Conservation (phyloP, 2,888 invertebrate genomes). For the Leptopilina drosophilae region DNA sequence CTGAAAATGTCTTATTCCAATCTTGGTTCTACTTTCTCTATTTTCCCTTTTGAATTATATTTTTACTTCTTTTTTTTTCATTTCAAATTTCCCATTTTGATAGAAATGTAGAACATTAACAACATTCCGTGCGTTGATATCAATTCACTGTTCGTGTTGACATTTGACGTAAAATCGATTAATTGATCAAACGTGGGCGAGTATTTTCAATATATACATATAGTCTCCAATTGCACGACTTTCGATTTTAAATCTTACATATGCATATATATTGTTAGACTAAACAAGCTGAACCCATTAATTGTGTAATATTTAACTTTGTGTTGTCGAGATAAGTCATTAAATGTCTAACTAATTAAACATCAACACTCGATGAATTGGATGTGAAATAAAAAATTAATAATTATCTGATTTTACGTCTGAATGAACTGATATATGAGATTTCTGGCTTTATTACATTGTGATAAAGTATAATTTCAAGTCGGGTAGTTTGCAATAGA, state of each 20-base stretch:
- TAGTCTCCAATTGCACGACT: background rate
- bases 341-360: slow-evolving; percentile 20
- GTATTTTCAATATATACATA: background rate
- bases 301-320: background rate
- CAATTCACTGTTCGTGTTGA: slow-evolving; percentile 6
- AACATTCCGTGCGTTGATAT: slow-evolving; percentile 5
- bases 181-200: slow-evolving; percentile 32
- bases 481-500: background rate
- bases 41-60: slow-evolving; percentile 9
- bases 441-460: background rate
- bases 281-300: slow-evolving; percentile 4
- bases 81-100: background rate
- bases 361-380: slow-evolving; percentile 18
- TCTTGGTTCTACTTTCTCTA: slow-evolving; percentile 28
- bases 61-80: background rate
- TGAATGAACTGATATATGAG: slow-evolving; percentile 19
- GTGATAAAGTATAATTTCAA: slow-evolving; percentile 13
- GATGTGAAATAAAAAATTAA: slow-evolving; percentile 30
- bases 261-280: background rate
- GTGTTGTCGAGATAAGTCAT: slow-evolving; percentile 25
- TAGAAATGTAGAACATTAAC: background rate
- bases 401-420: slow-evolving; percentile 36
- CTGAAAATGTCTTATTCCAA: slow-evolving; percentile 26
- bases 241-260: background rate
- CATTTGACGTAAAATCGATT: slow-evolving; percentile 19